Base-by-base conservation (phyloP, 2,888 invertebrate species). In the Eurois occulta region DNA sequence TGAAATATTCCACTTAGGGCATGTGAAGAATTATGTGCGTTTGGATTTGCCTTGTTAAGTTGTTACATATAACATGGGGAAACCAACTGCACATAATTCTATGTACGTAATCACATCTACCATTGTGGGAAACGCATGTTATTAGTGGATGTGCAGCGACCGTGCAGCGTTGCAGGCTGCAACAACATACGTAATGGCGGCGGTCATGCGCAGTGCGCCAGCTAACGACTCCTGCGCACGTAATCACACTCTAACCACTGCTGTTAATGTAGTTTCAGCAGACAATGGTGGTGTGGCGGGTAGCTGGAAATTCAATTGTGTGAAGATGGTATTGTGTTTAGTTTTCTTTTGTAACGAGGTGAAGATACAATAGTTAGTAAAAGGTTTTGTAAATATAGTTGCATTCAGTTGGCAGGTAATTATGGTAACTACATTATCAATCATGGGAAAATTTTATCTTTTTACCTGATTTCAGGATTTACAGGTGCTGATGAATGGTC, bases 111-210 rank as follows among this genome's bases (percentile, higher is more conserved):
- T 77, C 8, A 13, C 18, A 32, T 67, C 16, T 48, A 75, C 21
- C 43, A 62, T 72, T 78, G 77, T 86, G 79, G 64, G 75, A 74
- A 79, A 38, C 46, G 67, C 28, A 46, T 73, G 67, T 66, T 74
- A 62, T 68, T 71, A 46, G 77, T 46, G 8, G 24, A 35, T 66
- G 75, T 38, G 78, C 84, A 78, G 43, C 64, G 70, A 80, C 58
- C 73, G 68, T 78, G 80, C 76, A 76, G 75, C 72, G 80, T 66
- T 77, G 85, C 77, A 78, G 72, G 72, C 72, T 84, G 85, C 71
- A 85, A 82, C 78, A 75, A 82, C 79, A 84, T 32, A n/a, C 16
- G 41, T 65, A 65, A 65, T 65, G 65, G 65, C 65, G 58, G 60
- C 74, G 28, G 67, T 84, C 82, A 86, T 38, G 87, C 81, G 32